Conservation (phyloP, 1,140 invertebrate genomes). For the Heliconius eleuchia region DNA sequence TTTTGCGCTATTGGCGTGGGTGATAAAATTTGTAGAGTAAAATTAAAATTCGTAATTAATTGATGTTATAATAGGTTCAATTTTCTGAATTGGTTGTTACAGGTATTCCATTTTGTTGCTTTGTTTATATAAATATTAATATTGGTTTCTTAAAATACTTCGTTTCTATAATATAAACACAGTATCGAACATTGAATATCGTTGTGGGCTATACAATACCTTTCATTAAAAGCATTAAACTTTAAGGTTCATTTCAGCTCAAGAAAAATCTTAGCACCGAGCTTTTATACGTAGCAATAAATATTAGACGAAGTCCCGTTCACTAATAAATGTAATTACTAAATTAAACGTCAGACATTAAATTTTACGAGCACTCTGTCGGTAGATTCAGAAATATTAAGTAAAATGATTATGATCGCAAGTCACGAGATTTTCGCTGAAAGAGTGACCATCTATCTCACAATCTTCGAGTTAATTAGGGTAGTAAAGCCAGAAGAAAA, state of each 20-base stretch:
- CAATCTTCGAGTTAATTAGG: slow-evolving; percentile 69
- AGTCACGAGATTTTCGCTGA: slow-evolving; percentile 49
- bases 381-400: slow-evolving; percentile 38
- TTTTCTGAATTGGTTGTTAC: no score
- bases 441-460: slow-evolving; percentile 48
- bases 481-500: slow-evolving; percentile 44
- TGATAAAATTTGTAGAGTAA: not conserved
- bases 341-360: slow-evolving; percentile 39
- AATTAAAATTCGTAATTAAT: not conserved
- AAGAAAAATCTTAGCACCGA: slow-evolving; percentile 11
- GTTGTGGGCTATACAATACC: not conserved
- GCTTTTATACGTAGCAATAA: not conserved
- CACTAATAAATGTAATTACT: slow-evolving; percentile 30
- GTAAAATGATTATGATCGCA: slow-evolving; percentile 62
- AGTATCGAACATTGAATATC: not conserved
- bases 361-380: slow-evolving; percentile 38
- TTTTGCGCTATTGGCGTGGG: not conserved
- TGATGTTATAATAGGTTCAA: not conserved
- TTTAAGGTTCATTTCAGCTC: not conserved
- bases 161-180: not conserved
- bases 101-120: no score
- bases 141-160: no score
- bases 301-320: slow-evolving; percentile 3
- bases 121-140: no score
- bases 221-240: not conserved